Evolutionary conservation across 2,888 invertebrate genomes (phyloP).

Genomic region (Dascillus cervinus): DNA sequence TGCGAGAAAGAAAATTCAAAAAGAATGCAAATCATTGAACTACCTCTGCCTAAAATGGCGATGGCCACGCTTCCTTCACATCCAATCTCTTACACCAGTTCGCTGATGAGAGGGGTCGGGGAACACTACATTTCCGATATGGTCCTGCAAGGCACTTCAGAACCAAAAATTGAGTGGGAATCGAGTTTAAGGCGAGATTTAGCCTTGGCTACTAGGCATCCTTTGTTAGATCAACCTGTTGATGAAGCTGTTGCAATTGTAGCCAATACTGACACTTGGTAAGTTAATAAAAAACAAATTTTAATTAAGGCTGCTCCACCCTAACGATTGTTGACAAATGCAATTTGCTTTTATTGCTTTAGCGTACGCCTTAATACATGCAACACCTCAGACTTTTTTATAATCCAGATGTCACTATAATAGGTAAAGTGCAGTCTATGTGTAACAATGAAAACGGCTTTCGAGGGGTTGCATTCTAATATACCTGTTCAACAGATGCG

Average conservation of each 20-base stretch:
- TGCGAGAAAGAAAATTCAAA: constrained; percentile 18
- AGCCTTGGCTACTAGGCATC: constrained; percentile 44
- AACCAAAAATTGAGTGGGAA: constrained; percentile 54
- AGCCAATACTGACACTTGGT: constrained; percentile 76
- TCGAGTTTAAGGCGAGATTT: constrained; percentile 46
- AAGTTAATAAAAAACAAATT: constrained; percentile 23
- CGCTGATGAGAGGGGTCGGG: constrained; percentile 54
- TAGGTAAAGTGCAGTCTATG: too few species aligned
- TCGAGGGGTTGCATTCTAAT: too few species aligned
- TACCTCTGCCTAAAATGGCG: constrained; percentile 51
- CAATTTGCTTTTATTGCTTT: too few species aligned
- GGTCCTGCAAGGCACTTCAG: constrained; percentile 63
- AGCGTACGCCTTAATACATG: too few species aligned
- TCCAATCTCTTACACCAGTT: constrained; percentile 47
- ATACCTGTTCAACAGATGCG: too few species aligned
- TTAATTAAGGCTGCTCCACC: neutral
- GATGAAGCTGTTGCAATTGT: constrained; percentile 76
- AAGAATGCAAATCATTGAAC: constrained; percentile 48
- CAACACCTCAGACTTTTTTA: too few species aligned
- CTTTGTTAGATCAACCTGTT: constrained; percentile 60
- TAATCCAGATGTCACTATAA: too few species aligned
- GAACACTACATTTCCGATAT: constrained; percentile 67
- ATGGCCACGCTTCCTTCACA: constrained; percentile 5
- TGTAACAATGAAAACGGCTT: too few species aligned
- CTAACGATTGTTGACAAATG: constrained; percentile 1